Evolutionary conservation across 2,888 invertebrate genomes (phyloP).

Genomic region (Athetis lepigone): DNA sequence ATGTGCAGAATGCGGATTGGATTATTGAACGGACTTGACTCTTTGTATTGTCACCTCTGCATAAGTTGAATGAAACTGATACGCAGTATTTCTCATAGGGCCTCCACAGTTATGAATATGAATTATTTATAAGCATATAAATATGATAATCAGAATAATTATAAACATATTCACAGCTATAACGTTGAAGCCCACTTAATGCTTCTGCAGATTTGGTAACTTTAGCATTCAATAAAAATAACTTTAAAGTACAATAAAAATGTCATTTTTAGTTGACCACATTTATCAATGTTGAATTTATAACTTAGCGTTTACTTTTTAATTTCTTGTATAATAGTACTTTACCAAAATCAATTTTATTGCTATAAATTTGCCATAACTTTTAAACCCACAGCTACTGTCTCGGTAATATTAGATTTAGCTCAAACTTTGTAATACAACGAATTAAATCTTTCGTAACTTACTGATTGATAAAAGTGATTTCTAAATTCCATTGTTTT

Average conservation of each 20-base stretch:
- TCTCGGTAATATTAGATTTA: too few species aligned
- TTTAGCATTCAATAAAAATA: conserved; percentile 4
- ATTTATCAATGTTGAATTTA: not conserved
- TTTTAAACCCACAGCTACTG: too few species aligned
- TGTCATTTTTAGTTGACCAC: not conserved
- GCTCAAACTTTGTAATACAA: too few species aligned
- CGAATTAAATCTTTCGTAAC: too few species aligned
- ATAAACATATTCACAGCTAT: conserved; percentile 27
- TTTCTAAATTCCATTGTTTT: not conserved
- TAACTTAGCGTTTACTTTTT: too few species aligned
- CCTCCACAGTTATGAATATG: conserved; percentile 45
- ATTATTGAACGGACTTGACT: conserved; percentile 29
- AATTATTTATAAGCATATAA: conserved; percentile 32
- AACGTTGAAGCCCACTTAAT: conserved; percentile 12
- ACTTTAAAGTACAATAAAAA: conserved; percentile 16
- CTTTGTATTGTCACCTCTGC: conserved; percentile 46
- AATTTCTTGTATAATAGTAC: not conserved
- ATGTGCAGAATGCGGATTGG: conserved; percentile 52
- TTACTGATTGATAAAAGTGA: too few species aligned
- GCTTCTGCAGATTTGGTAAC: conserved; percentile 7
- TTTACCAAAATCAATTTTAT: not conserved
- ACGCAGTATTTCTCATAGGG: conserved; percentile 54
- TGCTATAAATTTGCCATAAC: too few species aligned
- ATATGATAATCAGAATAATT: conserved; percentile 26
- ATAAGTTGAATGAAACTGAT: conserved; percentile 52